These are phyloP conservation scores for Anseranas semipalmata DNA, from an alignment of 2,113 vertebrate genomes.

Conservation along the genomic window DNA sequence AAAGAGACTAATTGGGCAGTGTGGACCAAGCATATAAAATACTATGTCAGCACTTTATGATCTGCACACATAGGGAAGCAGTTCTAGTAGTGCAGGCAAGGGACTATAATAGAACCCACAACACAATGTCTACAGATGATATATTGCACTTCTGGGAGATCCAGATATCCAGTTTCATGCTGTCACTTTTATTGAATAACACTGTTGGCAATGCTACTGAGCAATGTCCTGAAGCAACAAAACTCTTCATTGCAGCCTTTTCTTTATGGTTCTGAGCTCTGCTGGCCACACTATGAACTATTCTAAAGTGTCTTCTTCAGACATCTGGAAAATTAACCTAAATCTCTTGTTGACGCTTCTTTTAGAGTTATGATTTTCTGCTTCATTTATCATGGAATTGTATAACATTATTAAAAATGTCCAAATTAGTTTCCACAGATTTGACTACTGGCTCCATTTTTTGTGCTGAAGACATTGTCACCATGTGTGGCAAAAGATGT, in stretches of 20 bases:
- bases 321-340: background rate
- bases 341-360: background rate
- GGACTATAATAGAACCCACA: background rate
- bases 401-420: background rate
- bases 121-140: background rate
- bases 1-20: background rate
- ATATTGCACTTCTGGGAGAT: background rate
- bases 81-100: background rate
- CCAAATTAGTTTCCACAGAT: background rate
- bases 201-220: background rate
- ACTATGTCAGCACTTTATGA: background rate
- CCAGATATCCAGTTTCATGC: background rate
- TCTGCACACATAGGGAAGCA: background rate
- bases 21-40: background rate
- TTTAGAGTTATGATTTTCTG: background rate
- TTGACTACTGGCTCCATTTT: background rate
- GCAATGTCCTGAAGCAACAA: background rate
- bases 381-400: background rate
- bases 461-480: background rate
- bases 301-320: background rate
- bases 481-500: background rate
- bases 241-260: background rate
- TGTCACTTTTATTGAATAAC: background rate
- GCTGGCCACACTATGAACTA: background rate
- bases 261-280: background rate